These are phyloP conservation scores for Drosophila dunni DNA, from an alignment of 1,140 invertebrate species.

Conservation along the genomic window DNA sequence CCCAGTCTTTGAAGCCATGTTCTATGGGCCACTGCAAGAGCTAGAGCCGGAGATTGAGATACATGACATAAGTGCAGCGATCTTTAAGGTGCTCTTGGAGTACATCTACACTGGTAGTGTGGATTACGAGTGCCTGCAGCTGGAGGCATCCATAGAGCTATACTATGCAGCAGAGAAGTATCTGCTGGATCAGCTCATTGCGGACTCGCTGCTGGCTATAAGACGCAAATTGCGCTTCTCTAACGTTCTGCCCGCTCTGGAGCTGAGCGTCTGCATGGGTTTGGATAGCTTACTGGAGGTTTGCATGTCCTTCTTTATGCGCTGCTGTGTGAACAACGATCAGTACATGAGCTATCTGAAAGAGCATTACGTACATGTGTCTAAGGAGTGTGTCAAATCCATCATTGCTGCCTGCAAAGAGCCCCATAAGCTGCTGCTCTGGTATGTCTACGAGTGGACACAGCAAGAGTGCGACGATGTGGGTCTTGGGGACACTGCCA, in stretches of 20 bases:
- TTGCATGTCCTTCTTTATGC: conserved; percentile 77
- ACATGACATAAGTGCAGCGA: conserved; percentile 71
- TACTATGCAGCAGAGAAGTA: conserved; percentile 84
- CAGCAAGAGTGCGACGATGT: conserved; percentile 75
- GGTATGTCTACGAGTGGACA: conserved; percentile 82
- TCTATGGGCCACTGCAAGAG: conserved; percentile 88
- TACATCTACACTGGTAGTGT: conserved; percentile 74
- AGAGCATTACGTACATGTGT: conserved; percentile 75
- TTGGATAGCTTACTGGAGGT: conserved; percentile 72
- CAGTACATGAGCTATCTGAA: conserved; percentile 72
- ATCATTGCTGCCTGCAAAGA: conserved; percentile 78
- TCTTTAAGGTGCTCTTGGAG: conserved; percentile 71
- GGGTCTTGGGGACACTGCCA: conserved; percentile 59
- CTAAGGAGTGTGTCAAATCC: conserved; percentile 80
- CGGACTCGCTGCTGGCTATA: conserved; percentile 61
- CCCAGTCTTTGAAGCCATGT: conserved; percentile 92
- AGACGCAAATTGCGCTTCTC: conserved; percentile 71
- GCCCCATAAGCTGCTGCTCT: conserved; percentile 70
- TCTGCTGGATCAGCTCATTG: conserved; percentile 72
- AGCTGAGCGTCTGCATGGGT: conserved; percentile 77
- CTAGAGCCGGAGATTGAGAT: conserved; percentile 78
- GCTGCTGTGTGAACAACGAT: conserved; percentile 75
- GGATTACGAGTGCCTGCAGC: conserved; percentile 57
- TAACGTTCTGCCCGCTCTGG: conserved; percentile 77
- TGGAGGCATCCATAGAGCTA: conserved; percentile 76